Percentiles rank a stretch among this genome's conserved stretches.
These are phyloP conservation scores for Daboia siamensis DNA, from an alignment of 2,113 vertebrate species.

Conservation along the genomic window DNA sequence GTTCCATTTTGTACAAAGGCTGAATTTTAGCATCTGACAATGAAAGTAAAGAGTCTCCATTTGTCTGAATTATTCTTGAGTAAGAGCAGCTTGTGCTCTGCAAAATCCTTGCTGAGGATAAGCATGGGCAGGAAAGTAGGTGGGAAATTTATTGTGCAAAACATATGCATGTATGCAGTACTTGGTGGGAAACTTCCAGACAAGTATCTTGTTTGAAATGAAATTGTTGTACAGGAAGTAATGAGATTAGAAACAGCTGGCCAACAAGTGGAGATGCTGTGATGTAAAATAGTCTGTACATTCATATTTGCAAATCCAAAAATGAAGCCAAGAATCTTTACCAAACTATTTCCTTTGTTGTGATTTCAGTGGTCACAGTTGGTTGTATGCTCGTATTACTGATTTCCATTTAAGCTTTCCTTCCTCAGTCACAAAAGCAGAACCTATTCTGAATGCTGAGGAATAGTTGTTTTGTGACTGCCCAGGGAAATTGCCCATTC, in stretches of 20 bases:
- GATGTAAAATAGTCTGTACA: constrained; percentile 23
- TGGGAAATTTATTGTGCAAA: neutral
- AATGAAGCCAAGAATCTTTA: constrained; percentile 30
- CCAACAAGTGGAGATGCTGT: constrained; percentile 36
- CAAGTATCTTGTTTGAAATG: constrained; percentile 1
- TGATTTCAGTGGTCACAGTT: constrained; percentile 33
- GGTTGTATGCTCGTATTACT: constrained; percentile 14
- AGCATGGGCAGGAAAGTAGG: neutral
- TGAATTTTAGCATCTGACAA: neutral
- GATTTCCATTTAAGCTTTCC: constrained; percentile 18
- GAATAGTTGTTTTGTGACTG: neutral
- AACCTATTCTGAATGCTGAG: neutral
- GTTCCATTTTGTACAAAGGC: neutral
- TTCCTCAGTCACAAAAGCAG: neutral
- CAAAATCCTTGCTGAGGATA: neutral
- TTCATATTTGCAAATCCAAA: constrained; percentile 32
- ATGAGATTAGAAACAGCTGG: constrained; percentile 60
- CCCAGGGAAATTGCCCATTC: neutral
- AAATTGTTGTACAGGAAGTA: constrained; percentile 43
- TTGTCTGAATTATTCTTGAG: neutral
- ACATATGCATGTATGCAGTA: accelerated
- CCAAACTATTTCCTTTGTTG: constrained; percentile 3
- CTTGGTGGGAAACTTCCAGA: neutral
- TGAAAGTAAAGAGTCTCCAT: neutral
- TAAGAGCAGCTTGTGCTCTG: neutral